Base-by-base conservation (phyloP, 2,888 invertebrate genomes). In the Macropis europaea region DNA sequence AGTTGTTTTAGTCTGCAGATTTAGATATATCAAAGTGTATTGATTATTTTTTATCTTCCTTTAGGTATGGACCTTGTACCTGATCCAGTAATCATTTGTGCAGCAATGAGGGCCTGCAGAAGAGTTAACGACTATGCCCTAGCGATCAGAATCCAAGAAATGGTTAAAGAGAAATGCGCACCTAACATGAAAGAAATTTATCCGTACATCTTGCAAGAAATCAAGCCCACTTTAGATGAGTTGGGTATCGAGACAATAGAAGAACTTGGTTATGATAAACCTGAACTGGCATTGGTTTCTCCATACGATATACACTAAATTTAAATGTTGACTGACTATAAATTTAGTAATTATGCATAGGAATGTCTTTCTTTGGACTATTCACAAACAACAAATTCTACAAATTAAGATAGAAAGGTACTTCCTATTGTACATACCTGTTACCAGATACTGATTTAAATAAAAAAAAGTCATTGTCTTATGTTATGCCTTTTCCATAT, bases 181-280 rank as follows among this genome's bases (percentile, higher is more conserved):
- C 86, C 90, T 59, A 92, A 94, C 82, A 93, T 93, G 2, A 92
- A 93, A 15, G 94, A 95, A 90, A 95, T 97, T 82, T 97, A 96
- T 87, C 97, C 97, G 0, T 97, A 96, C 90, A 92, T 97, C 76
- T 90, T 97, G 68, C 95, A 97, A 90, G 96, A 99, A 92, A 95
- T 99, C 82, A 93, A 93, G 86, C 99, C 99, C 30, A 97, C 98
- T 2, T 92, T 99, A 67, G 93, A 94, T 40, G 98, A 99, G 91
- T 92, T 99, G 67, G 99, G 99, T 47, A 94, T 99, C 82, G 94
- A 94, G 60, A 98, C 99, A 28, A 96, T 96, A 0, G 99, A 99
- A 90, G 97, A 99, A 89, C 92, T 99, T 85, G 99, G 99, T 72
- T 99, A 97, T 87, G 98, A 99, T 91, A 96, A 97, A 91, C 99